Percentiles rank a stretch among this genome's conserved stretches.
These are phyloP conservation scores for Echiichthys vipera DNA, from an alignment of 2,797 vertebrate genomes.

Conservation along the genomic window DNA sequence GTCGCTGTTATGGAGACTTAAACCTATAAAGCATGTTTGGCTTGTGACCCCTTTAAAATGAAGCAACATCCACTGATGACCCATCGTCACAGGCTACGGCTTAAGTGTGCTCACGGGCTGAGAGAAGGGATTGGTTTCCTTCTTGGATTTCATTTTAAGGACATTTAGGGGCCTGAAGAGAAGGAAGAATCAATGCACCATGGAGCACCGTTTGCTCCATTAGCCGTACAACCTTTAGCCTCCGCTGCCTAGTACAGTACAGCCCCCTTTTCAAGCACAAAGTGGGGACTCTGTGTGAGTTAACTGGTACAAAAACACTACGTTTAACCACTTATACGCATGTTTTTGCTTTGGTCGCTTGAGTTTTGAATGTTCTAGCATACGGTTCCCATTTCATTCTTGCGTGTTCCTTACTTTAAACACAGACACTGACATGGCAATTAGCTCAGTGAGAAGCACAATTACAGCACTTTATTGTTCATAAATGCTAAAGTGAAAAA, in stretches of 20 bases:
- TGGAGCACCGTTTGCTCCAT: not conserved
- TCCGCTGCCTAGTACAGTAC: not conserved
- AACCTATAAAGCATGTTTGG: not conserved
- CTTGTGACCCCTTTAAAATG: not conserved
- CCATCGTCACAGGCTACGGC: not conserved
- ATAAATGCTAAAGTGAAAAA: slow-evolving; percentile 94
- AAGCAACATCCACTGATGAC: not conserved
- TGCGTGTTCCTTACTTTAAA: not conserved
- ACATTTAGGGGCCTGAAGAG: not conserved
- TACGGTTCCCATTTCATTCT: no score
- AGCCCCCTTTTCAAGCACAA: not conserved
- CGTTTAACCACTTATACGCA: not conserved
- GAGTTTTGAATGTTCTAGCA: not conserved
- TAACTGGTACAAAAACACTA: not conserved
- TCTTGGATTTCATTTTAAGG: not conserved
- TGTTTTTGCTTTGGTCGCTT: not conserved
- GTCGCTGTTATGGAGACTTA: not conserved
- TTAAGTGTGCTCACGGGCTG: not conserved
- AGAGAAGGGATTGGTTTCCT: not conserved
- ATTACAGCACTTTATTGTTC: slow-evolving; percentile 99
- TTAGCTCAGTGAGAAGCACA: slow-evolving; percentile 93
- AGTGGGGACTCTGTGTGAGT: not conserved
- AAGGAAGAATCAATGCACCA: not conserved
- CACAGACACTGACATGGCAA: slow-evolving; percentile 55
- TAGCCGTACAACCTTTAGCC: not conserved